A percentile compares a stretch with the other conserved stretches of the same genome.
Evolutionary conservation across 2,888 invertebrate genomes (phyloP).

Genomic region (Sisyra nigra): DNA sequence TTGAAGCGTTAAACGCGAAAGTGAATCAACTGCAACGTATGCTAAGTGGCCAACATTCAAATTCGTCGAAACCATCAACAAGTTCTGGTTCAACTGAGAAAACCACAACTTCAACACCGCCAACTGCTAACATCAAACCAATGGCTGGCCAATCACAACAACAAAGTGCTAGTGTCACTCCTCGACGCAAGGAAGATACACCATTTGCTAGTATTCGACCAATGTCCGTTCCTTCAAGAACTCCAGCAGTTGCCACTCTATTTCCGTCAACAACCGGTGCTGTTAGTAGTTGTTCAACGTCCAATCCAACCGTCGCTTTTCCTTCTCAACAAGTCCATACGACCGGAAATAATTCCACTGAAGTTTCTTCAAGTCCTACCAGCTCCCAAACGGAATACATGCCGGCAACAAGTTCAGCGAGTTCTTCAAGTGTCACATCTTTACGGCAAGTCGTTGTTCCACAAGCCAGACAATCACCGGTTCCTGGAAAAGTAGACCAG

Average conservation of each 20-base stretch:
- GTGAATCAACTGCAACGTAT: conserved; percentile 52
- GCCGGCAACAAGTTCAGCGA: conserved; percentile 65
- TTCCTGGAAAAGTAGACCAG: conserved; percentile 9
- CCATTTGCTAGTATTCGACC: conserved; percentile 87
- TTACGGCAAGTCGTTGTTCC: conserved; percentile 51
- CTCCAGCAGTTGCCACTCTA: conserved; percentile 49
- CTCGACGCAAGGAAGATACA: conserved; percentile 62
- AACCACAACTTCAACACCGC: conserved; percentile 35
- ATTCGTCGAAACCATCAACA: conserved; percentile 50
- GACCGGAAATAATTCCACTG: conserved; percentile 26
- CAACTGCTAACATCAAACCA: conserved; percentile 88
- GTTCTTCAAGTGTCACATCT: conserved; percentile 29
- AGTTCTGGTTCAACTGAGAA: conserved; percentile 45
- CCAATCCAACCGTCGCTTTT: conserved; percentile 30
- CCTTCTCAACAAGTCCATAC: conserved; percentile 39
- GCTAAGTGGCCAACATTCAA: conserved; percentile 36
- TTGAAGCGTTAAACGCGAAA: conserved; percentile 56
- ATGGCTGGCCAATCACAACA: conserved; percentile 58
- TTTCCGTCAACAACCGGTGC: conserved; percentile 54
- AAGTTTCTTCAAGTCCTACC: conserved; percentile 50
- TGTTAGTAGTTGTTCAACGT: conserved; percentile 16
- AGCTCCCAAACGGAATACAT: conserved; percentile 70
- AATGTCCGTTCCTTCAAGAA: conserved; percentile 56
- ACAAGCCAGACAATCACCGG: conserved; percentile 26
- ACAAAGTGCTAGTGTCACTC: conserved; percentile 40